Conservation (phyloP, 2,888 invertebrate genomes). For the Orchesella flavescens region DNA sequence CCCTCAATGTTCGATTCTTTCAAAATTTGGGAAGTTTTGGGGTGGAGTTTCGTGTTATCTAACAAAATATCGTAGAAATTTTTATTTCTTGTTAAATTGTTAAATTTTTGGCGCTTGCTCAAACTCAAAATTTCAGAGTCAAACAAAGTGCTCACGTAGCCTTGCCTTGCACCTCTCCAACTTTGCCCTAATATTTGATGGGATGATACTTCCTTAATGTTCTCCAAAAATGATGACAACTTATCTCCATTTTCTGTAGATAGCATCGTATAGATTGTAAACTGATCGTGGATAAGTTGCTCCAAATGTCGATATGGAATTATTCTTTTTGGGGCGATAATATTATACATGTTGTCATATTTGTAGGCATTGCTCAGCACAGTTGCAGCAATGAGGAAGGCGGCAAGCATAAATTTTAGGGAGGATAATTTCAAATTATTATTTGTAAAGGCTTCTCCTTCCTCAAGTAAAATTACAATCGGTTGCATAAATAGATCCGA, state of each 20-base stretch:
- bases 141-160: too few species aligned
- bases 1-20: too few species aligned
- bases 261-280: not conserved
- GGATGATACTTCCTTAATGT: not conserved
- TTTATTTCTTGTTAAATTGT: too few species aligned
- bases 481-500: not conserved
- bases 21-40: too few species aligned
- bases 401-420: not conserved
- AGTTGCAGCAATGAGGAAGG: not conserved
- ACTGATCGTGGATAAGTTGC: not conserved
- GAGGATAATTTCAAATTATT: not conserved
- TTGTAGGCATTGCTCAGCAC: not conserved
- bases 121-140: too few species aligned
- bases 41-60: too few species aligned
- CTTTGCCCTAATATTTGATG: not conserved
- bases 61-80: too few species aligned
- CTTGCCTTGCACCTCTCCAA: not conserved
- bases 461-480: not conserved
- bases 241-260: not conserved
- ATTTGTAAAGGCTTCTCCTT: not conserved
- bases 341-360: not conserved
- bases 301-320: not conserved
- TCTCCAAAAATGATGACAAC: not conserved
- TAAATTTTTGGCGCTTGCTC: too few species aligned
- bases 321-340: not conserved